A percentile compares a stretch with the other conserved stretches of the same genome.
These are phyloP conservation scores for Synergus japonicus DNA, from an alignment of 2,888 invertebrate species.

Conservation along the genomic window DNA sequence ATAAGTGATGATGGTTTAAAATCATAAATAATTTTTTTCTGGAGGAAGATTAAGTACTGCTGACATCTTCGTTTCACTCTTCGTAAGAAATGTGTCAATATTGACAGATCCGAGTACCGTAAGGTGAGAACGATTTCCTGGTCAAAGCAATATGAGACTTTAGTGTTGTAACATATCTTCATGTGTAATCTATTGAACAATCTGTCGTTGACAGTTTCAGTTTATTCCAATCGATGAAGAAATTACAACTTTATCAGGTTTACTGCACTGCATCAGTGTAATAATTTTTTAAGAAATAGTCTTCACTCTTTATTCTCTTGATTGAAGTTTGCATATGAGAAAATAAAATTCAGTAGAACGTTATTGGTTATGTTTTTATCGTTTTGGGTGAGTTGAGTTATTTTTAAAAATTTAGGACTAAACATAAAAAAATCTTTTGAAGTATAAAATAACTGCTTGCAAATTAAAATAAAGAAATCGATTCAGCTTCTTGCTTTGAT, in stretches of 20 bases:
- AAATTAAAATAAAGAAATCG: neutral
- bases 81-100: slow-evolving; percentile 71
- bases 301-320: neutral
- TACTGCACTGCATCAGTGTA: neutral
- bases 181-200: neutral
- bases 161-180: slow-evolving; percentile 16
- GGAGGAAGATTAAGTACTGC: slow-evolving; percentile 26
- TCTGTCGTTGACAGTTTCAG: slow-evolving; percentile 9
- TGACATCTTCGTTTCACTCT: slow-evolving; percentile 54
- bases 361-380: neutral
- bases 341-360: neutral
- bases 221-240: neutral
- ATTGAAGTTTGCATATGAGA: neutral
- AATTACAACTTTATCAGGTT: neutral
- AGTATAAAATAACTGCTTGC: neutral
- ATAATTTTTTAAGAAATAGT: neutral
- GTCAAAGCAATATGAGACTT: slow-evolving; percentile 47
- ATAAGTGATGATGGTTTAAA: slow-evolving; percentile 32
- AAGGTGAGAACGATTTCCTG: slow-evolving; percentile 69
- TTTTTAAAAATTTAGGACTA: neutral
- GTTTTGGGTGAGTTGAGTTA: neutral
- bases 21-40: slow-evolving; percentile 30
- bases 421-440: neutral
- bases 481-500: neutral
- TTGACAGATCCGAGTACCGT: slow-evolving; percentile 69